phyloP scores from a whole-genome alignment of 2,888 invertebrate species.

The Tigriopus californicus region DNA sequence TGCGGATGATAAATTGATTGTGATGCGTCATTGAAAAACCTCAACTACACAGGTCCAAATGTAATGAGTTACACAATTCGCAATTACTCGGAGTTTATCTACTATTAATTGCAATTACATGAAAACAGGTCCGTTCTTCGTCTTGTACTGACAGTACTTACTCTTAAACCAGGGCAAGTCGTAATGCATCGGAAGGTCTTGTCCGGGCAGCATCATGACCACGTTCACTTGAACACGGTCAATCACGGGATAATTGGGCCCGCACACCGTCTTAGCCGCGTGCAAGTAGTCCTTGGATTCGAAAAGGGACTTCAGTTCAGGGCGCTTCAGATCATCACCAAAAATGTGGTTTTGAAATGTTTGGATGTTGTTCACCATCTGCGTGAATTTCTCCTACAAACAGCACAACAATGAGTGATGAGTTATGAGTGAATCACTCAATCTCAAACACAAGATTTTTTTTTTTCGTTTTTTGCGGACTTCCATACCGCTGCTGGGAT shows the following conservation, averaged over 20 bases:
- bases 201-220: neutral
- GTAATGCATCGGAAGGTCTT: neutral
- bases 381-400: neutral
- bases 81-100: no score
- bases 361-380: neutral
- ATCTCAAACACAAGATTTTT: neutral
- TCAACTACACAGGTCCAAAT: no score
- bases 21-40: no score
- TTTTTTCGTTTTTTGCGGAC: neutral
- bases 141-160: neutral
- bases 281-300: neutral
- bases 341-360: neutral
- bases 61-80: no score
- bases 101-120: no score
- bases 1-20: no score
- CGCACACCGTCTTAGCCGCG: neutral
- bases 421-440: no score
- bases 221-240: neutral
- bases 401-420: neutral
- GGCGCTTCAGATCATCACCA: neutral
- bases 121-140: no score
- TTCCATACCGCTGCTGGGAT: no score
- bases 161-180: constrained; percentile 1
- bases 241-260: neutral
- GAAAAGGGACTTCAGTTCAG: neutral